These are phyloP conservation scores for Pyrgus malvae DNA, from an alignment of 2,888 invertebrate species.

Conservation along the genomic window DNA sequence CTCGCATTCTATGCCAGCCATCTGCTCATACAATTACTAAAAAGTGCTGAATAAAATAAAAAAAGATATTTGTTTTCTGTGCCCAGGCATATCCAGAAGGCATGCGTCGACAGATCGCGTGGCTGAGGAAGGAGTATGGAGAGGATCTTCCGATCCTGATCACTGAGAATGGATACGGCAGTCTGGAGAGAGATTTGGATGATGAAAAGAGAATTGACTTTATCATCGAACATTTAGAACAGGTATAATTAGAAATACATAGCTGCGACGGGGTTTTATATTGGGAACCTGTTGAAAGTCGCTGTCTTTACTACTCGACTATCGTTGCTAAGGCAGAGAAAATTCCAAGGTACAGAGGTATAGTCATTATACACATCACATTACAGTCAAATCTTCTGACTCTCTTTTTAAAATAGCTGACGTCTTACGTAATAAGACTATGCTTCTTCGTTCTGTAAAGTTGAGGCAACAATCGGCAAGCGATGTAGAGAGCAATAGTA, in stretches of 20 bases:
- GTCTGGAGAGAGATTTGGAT: conserved; percentile 37
- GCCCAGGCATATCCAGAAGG: conserved; percentile 66
- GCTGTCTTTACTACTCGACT: background rate
- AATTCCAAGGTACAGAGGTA: too few relatives aligned
- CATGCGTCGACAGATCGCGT: conserved; percentile 56
- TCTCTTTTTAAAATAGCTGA: too few relatives aligned
- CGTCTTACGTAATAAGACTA: too few relatives aligned
- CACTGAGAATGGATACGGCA: conserved; percentile 69
- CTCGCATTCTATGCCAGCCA: too few relatives aligned
- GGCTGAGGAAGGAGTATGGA: conserved; percentile 64
- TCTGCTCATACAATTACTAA: too few relatives aligned
- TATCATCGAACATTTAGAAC: conserved; percentile 43
- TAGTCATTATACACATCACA: too few relatives aligned
- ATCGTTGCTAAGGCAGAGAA: too few relatives aligned
- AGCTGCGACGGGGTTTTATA: background rate
- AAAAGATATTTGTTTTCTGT: background rate
- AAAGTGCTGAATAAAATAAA: too few relatives aligned
- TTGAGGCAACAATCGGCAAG: too few relatives aligned
- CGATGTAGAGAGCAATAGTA: too few relatives aligned
- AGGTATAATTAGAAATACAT: conserved; percentile 40
- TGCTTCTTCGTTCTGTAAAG: too few relatives aligned
- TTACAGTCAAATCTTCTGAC: too few relatives aligned
- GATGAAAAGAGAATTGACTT: conserved; percentile 46
- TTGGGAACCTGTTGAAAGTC: background rate
- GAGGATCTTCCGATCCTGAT: conserved; percentile 59